Conservation (phyloP, 2,797 vertebrate species). For the Danio choprae region DNA sequence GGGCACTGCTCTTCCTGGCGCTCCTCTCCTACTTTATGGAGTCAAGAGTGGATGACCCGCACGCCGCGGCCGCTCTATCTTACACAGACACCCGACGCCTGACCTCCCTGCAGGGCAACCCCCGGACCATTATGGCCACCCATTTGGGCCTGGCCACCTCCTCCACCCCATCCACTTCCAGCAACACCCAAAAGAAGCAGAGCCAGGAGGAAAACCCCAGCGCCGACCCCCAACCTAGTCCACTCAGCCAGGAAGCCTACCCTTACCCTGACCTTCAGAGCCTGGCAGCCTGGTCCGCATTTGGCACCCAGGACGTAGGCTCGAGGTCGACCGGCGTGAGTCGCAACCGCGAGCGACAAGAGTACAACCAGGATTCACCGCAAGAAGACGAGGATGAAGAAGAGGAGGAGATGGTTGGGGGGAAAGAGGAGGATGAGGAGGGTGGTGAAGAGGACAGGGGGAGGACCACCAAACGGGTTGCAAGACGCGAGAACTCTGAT, state of each 20-base stretch:
- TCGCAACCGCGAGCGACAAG: slow-evolving; percentile 72
- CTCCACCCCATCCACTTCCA: slow-evolving; percentile 56
- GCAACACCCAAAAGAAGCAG: slow-evolving; percentile 72
- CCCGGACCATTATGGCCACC: slow-evolving; percentile 79
- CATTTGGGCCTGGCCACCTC: slow-evolving; percentile 63
- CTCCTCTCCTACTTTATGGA: slow-evolving; percentile 96
- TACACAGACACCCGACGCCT: slow-evolving; percentile 88
- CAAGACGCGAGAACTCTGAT: slow-evolving; percentile 71
- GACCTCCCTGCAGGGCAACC: slow-evolving; percentile 80
- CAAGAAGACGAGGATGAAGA: slow-evolving; percentile 68
- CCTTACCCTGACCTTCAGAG: slow-evolving; percentile 74
- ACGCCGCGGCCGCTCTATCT: slow-evolving; percentile 82
- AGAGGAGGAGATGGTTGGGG: slow-evolving; percentile 60
- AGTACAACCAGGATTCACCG: slow-evolving; percentile 69
- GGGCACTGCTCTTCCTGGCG: slow-evolving; percentile 91
- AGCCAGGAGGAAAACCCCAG: slow-evolving; percentile 70
- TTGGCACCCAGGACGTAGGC: slow-evolving; percentile 76
- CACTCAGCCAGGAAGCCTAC: slow-evolving; percentile 68
- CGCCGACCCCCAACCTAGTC: slow-evolving; percentile 65
- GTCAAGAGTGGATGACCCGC: slow-evolving; percentile 82
- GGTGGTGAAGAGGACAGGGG: slow-evolving; percentile 56
- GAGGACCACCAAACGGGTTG: slow-evolving; percentile 59
- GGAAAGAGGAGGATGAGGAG: slow-evolving; percentile 61
- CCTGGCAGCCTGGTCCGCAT: slow-evolving; percentile 80
- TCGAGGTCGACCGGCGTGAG: slow-evolving; percentile 64